These are phyloP conservation scores for Chaetophractus vellerosus DNA, from an alignment of 2,797 vertebrate genomes.

Conservation along the genomic window DNA sequence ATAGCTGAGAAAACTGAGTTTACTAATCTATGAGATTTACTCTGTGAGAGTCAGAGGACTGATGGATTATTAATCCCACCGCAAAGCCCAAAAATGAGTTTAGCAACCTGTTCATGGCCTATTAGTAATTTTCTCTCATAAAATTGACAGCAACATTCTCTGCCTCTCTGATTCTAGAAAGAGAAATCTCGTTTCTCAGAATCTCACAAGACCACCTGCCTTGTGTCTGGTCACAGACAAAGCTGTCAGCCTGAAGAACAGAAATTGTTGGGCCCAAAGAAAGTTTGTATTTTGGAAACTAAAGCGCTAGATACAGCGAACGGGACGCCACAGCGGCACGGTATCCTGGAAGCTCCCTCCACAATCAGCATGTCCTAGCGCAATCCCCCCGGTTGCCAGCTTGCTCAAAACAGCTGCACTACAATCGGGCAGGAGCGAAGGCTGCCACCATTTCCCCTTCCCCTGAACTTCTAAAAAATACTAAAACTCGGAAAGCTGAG, in stretches of 20 bases:
- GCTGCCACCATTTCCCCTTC: conserved; percentile 86
- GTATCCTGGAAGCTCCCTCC: conserved; percentile 82
- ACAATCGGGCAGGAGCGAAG: conserved; percentile 86
- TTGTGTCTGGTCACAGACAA: conserved; percentile 69
- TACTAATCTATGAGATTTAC: neutral
- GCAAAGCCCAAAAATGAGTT: neutral
- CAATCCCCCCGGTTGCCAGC: conserved; percentile 81
- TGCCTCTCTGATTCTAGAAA: conserved; percentile 36
- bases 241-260: conserved; percentile 72
- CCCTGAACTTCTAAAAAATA: conserved; percentile 87
- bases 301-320: conserved; percentile 87
- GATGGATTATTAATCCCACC: neutral
- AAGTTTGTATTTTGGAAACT: conserved; percentile 90
- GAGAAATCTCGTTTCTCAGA: conserved; percentile 54
- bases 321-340: conserved; percentile 73
- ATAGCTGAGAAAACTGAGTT: conserved; percentile 52
- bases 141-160: neutral
- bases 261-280: conserved; percentile 87
- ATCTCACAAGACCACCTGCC: conserved; percentile 64
- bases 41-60: neutral
- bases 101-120: neutral
- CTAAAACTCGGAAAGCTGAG: conserved; percentile 78
- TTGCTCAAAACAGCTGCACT: conserved; percentile 86
- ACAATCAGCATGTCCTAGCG: conserved; percentile 69
- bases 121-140: neutral